Base-by-base conservation (phyloP, 2,888 invertebrate genomes). In the Trachelus stipa region DNA sequence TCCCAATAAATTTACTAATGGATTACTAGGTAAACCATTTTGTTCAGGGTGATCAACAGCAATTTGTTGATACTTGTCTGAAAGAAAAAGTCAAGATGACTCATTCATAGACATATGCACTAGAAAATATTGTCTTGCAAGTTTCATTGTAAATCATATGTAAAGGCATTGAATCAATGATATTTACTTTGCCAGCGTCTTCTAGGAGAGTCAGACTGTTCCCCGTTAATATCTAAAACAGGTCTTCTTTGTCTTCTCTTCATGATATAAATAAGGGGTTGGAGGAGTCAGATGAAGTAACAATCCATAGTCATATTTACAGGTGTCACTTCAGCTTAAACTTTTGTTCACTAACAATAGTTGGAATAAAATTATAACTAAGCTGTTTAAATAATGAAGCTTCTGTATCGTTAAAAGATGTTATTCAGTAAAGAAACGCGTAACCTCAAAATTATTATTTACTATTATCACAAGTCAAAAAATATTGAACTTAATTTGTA, bases 181-280 rank as follows among this genome's bases (percentile, higher is more conserved):
- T 82, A 74, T 79, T 87, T 87, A 87, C 88, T 87, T 75, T 89
- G 90, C 84, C 87, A 84, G 40, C 87, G 84, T 80, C 87, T 85
- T 34, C 85, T 84, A 0, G 87, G 85, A 37, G 87, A 87, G 74
- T 86, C 87, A 12, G 88, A 79, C 56, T 89, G 87, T 73, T 88
- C 86, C 11, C 88, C 87, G 78, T 89, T 89, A 34, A 90, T 83
- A 75, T 89, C 89, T 37, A 90, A 84, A 69, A 90, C 90, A 40
- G 87, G 87, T 78, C 87, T 88, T 77, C 90, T 86, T 75, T 89
- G 90, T 73, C 89, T 87, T 79, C 89, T 88, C 84, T 90, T 90
- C 90, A 90, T 89, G 75, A 77, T 82, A 75, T 56, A 56, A 56
- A 56, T 56, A 56, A 56, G 23, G 56, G 9, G 23, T 23, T 56